A percentile compares a stretch with the other conserved stretches of the same genome.
phyloP scores from a whole-genome alignment of 2,888 invertebrate species.

The Tetanocera ferruginea region DNA sequence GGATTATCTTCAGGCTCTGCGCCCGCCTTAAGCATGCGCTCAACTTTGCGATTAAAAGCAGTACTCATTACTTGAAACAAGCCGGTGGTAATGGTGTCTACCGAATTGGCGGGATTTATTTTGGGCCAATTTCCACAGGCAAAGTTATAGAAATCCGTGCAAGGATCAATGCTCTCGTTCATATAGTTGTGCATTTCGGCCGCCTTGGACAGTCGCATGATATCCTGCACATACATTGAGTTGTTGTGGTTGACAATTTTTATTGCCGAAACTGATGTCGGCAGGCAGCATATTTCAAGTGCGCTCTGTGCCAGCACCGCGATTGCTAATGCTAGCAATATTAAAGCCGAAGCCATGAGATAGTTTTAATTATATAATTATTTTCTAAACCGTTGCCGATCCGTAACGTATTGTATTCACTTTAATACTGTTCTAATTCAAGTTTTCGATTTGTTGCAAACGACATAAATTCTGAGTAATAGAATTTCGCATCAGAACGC shows the following conservation, averaged over 20 bases:
- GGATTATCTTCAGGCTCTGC: constrained; percentile 47
- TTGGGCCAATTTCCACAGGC: constrained; percentile 62
- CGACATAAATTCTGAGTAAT: too few relatives aligned
- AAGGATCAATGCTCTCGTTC: constrained; percentile 58
- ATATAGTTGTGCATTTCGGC: constrained; percentile 58
- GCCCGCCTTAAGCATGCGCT: constrained; percentile 46
- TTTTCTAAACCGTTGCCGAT: not conserved
- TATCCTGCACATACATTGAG: constrained; percentile 39
- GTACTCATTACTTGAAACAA: constrained; percentile 57
- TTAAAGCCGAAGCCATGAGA: not conserved
- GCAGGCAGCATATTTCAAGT: not conserved
- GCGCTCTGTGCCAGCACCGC: not conserved
- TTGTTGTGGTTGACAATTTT: constrained; percentile 11
- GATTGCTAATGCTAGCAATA: not conserved
- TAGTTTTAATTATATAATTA: too few relatives aligned
- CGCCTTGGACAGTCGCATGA: constrained; percentile 56
- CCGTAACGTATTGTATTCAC: not conserved
- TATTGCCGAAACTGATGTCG: not conserved
- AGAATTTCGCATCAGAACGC: too few relatives aligned
- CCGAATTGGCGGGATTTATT: constrained; percentile 54
- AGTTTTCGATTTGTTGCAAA: not conserved
- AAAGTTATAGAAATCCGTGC: constrained; percentile 62
- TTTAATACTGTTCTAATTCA: not conserved
- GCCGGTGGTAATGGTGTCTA: constrained; percentile 54
- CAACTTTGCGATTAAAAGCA: constrained; percentile 55